These are phyloP conservation scores for Athalia rosae DNA, from an alignment of 2,888 invertebrate genomes.

Conservation along the genomic window DNA sequence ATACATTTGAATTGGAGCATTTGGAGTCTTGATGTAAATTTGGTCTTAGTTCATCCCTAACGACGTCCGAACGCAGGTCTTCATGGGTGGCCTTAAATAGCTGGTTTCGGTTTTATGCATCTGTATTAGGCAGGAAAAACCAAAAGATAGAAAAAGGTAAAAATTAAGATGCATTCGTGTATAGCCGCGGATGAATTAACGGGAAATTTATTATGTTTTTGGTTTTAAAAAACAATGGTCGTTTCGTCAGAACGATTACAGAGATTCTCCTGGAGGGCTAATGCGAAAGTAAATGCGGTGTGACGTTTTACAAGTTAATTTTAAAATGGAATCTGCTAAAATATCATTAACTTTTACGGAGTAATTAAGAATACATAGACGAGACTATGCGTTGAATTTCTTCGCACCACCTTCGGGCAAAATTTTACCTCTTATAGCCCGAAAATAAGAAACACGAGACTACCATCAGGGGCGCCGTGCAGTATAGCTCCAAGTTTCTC, in stretches of 20 bases:
- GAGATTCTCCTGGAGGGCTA: slow-evolving; percentile 6
- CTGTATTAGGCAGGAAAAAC: slow-evolving; percentile 27
- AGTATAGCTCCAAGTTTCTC: background rate
- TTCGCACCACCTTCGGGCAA: slow-evolving; percentile 22
- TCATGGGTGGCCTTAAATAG: slow-evolving; percentile 37
- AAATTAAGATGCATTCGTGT: background rate
- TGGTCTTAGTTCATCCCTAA: slow-evolving; percentile 15
- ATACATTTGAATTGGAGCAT: slow-evolving; percentile 19
- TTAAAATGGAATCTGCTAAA: slow-evolving; percentile 17
- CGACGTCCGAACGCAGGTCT: slow-evolving; percentile 23
- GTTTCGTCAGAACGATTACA: slow-evolving; percentile 10
- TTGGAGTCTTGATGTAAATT: background rate
- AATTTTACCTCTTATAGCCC: background rate
- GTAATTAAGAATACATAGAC: slow-evolving; percentile 30
- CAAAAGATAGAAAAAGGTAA: background rate
- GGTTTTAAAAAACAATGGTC: slow-evolving; percentile 23
- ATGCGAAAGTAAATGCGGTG: slow-evolving; percentile 44
- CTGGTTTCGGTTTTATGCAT: slow-evolving; percentile 18
- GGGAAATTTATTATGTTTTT: slow-evolving; percentile 28
- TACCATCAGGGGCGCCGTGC: background rate
- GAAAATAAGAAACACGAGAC: slow-evolving; percentile 23
- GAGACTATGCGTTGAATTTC: slow-evolving; percentile 4
- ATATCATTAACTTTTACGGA: slow-evolving; percentile 13
- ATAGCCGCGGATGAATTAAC: slow-evolving; percentile 34
- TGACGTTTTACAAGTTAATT: slow-evolving; percentile 47